Conservation (phyloP, 2,888 invertebrate species). For the Halictus quadricinctus region DNA sequence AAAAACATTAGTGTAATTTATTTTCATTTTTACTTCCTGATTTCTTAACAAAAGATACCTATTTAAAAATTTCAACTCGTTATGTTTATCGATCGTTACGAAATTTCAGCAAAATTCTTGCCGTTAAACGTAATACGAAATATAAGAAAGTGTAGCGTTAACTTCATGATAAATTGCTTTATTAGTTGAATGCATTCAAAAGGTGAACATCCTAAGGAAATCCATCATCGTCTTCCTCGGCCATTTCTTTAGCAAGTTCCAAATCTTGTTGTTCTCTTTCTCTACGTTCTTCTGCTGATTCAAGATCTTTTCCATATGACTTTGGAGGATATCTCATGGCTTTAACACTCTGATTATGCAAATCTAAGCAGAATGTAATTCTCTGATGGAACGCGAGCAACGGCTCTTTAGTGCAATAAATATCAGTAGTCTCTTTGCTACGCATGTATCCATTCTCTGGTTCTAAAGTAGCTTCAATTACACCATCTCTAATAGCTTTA, state of each 20-base stretch:
- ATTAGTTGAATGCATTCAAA: constrained; percentile 31
- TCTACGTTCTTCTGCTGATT: constrained; percentile 97
- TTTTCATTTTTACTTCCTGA: not conserved
- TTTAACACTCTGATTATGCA: constrained; percentile 99
- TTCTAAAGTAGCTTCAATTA: constrained; percentile 98
- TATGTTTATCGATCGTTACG: not conserved
- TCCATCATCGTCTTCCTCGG: constrained; percentile 98
- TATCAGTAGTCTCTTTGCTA: constrained; percentile 97
- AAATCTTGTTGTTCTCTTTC: constrained; percentile 99
- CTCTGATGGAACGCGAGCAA: constrained; percentile 98
- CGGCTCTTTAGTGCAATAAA: constrained; percentile 98
- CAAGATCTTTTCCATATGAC: constrained; percentile 98
- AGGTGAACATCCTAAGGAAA: constrained; percentile 83
- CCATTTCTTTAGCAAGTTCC: constrained; percentile 99
- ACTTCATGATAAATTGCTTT: constrained; percentile 16
- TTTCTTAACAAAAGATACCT: constrained; percentile 14
- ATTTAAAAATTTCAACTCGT: constrained; percentile 11
- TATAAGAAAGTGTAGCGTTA: constrained; percentile 25
- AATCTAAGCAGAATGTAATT: constrained; percentile 97
- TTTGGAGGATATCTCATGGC: constrained; percentile 99
- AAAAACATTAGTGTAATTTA: constrained; percentile 13
- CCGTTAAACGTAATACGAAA: not conserved
- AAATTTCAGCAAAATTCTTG: not conserved
- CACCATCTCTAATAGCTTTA: constrained; percentile 98
- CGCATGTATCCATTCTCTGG: constrained; percentile 98